phyloP scores from a whole-genome alignment of 1,140 invertebrate species.

The Ceratoteleas bidentatus region DNA sequence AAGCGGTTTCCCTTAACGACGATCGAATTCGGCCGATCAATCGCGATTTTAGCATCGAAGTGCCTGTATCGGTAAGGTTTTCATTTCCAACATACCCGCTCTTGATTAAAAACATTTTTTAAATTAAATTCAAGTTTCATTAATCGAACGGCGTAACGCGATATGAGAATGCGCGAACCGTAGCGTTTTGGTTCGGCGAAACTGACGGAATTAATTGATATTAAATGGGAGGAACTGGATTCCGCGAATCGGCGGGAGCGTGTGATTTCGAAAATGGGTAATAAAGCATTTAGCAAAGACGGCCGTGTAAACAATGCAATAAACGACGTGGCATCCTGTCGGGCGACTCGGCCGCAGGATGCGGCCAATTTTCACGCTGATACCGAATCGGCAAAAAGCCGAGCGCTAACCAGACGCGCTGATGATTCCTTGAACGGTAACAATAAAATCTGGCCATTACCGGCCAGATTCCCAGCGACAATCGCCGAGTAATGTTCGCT shows the following conservation, averaged over 20 bases:
- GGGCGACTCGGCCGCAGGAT: constrained; percentile 57
- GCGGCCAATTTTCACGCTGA: constrained; percentile 68
- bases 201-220: not conserved
- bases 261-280: constrained; percentile 33
- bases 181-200: not conserved
- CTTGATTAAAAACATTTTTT: not conserved
- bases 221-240: constrained; percentile 17
- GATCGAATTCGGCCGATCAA: constrained; percentile 13
- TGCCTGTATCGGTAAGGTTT: not conserved
- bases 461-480: constrained; percentile 49
- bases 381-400: constrained; percentile 61
- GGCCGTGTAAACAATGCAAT: constrained; percentile 54
- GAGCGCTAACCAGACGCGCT: constrained; percentile 55
- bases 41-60: constrained; percentile 5
- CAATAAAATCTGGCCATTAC: constrained; percentile 62
- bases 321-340: constrained; percentile 51
- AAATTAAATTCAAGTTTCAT: not conserved
- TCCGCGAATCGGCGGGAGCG: not conserved
- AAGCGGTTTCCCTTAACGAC: constrained; percentile 20
- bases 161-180: not conserved
- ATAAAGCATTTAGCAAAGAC: constrained; percentile 50
- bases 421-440: constrained; percentile 66
- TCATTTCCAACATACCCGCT: not conserved
- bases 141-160: not conserved
- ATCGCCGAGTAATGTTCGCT: constrained; percentile 45